Percentiles rank a stretch among this genome's conserved stretches.
Evolutionary conservation across 2,888 invertebrate genomes (phyloP).

Genomic region (Sphaerophoria taeniata): DNA sequence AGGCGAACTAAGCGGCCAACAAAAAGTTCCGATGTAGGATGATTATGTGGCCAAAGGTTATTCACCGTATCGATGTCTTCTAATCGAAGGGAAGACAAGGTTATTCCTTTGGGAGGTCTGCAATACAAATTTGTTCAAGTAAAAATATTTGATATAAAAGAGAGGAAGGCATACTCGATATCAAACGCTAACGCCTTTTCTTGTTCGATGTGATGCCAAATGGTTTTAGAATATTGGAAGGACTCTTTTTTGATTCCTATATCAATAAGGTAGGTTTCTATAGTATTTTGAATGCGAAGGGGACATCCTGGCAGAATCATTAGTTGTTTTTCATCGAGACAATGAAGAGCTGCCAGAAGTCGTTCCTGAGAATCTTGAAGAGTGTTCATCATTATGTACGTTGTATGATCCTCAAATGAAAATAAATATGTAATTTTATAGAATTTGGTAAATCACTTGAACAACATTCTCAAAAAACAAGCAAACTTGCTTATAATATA

Average conservation of each 20-base stretch:
- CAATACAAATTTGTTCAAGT: background rate
- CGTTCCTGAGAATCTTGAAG: slow-evolving; percentile 76
- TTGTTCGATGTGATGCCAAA: slow-evolving; percentile 77
- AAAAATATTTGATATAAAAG: no score
- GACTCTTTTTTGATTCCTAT: slow-evolving; percentile 46
- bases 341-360: slow-evolving; percentile 75
- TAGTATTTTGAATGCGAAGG: slow-evolving; percentile 70
- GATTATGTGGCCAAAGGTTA: slow-evolving; percentile 74
- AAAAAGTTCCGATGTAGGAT: slow-evolving; percentile 69
- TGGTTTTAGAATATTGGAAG: background rate
- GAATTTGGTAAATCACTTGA: no score
- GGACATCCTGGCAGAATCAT: slow-evolving; percentile 73
- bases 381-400: slow-evolving; percentile 76
- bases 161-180: background rate
- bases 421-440: no score
- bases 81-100: slow-evolving; percentile 54
- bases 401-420: slow-evolving; percentile 11
- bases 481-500: no score
- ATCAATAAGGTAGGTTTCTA: slow-evolving; percentile 66
- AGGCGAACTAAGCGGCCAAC: slow-evolving; percentile 65
- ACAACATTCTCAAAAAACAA: background rate
- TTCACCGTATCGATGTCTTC: slow-evolving; percentile 68
- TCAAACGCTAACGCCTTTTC: slow-evolving; percentile 76
- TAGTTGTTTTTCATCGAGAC: slow-evolving; percentile 63
- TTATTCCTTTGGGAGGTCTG: slow-evolving; percentile 71